These are phyloP conservation scores for Tringa solitaria DNA, from an alignment of 2,113 vertebrate species.

Conservation along the genomic window DNA sequence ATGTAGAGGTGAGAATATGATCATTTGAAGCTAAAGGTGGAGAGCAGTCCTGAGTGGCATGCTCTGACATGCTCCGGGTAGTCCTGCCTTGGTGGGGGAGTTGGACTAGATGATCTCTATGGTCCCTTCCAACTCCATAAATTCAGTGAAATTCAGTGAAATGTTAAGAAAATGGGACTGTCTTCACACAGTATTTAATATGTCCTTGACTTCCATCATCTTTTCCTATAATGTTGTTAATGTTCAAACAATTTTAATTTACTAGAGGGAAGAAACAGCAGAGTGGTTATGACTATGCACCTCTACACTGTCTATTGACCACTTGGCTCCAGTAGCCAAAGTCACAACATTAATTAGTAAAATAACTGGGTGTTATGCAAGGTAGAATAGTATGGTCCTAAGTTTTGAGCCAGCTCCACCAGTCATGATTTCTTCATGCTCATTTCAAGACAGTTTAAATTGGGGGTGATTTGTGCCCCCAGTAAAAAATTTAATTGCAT, in stretches of 20 bases:
- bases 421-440: not conserved
- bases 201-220: not conserved
- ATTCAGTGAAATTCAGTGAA: no score
- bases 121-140: no score
- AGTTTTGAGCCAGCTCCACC: not conserved
- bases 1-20: not conserved
- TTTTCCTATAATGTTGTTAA: not conserved
- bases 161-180: not conserved
- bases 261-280: not conserved
- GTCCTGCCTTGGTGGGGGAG: no score
- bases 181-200: not conserved
- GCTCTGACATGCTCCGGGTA: no score
- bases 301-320: not conserved
- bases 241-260: not conserved
- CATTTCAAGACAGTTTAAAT: not conserved
- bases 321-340: not conserved
- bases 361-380: not conserved
- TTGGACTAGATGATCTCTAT: no score
- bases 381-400: not conserved
- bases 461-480: not conserved
- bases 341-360: not conserved
- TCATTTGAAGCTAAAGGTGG: not conserved
- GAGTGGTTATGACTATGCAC: not conserved
- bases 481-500: not conserved
- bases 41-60: no score